Conservation (phyloP, 1,140 invertebrate species). For the Brachionus angularis region DNA sequence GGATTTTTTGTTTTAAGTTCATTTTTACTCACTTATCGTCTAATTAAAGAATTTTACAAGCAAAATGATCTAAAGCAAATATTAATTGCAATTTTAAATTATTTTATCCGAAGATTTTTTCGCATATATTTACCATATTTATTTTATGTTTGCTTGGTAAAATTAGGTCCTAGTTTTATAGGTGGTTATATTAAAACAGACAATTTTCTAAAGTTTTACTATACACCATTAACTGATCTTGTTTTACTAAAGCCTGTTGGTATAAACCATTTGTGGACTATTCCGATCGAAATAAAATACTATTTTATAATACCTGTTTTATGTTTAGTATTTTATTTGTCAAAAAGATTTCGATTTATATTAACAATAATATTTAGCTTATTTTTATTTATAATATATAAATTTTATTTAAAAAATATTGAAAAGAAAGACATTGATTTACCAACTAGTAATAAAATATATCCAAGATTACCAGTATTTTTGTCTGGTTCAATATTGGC, state of each 20-base stretch:
- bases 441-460: neutral
- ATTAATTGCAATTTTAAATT: neutral
- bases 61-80: neutral
- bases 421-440: neutral
- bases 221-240: neutral
- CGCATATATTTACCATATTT: neutral
- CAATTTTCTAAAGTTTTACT: no score
- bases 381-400: neutral
- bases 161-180: neutral
- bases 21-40: neutral
- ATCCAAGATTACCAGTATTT: neutral
- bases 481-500: neutral
- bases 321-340: neutral
- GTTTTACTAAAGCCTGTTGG: neutral
- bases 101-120: neutral
- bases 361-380: neutral
- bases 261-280: neutral
- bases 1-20: neutral
- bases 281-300: neutral
- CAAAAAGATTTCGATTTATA: neutral
- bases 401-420: neutral
- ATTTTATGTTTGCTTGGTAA: neutral
- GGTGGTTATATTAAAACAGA: neutral
- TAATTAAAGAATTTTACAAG: neutral
- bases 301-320: neutral